Evolutionary conservation across 2,888 invertebrate genomes (phyloP).

Genomic region (Apotomis turbidana): DNA sequence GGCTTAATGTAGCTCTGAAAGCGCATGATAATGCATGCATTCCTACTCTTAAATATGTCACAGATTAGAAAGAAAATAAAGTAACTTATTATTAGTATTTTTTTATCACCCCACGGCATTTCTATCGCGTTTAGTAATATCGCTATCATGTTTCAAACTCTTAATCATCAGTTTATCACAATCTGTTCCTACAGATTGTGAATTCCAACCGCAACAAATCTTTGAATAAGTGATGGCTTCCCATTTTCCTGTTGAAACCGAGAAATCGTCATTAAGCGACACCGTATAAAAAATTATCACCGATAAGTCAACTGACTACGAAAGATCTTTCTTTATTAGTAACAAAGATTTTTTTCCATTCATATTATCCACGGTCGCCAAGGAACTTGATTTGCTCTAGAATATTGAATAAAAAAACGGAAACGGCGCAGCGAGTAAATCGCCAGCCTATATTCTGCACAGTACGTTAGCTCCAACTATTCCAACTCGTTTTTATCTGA

Average conservation of each 20-base stretch:
- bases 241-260: conserved; percentile 1
- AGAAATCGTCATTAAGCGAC: neutral
- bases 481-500: neutral
- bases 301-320: neutral
- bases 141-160: conserved; percentile 3
- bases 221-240: neutral
- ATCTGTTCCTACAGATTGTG: neutral
- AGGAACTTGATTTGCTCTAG: neutral
- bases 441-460: neutral
- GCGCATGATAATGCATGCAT: too few species aligned
- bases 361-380: neutral
- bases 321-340: neutral
- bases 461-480: conserved; percentile 1
- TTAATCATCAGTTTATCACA: neutral
- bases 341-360: neutral
- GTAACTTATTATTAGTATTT: neutral
- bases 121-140: neutral
- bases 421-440: neutral
- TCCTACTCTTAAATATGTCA: too few species aligned
- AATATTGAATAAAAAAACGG: neutral
- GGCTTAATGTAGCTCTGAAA: too few species aligned
- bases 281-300: neutral
- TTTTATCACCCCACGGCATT: neutral
- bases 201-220: neutral
- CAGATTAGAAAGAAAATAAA: too few species aligned